Base-by-base conservation (phyloP, 1,140 invertebrate species). In the Drosophila rhopaloa region DNA sequence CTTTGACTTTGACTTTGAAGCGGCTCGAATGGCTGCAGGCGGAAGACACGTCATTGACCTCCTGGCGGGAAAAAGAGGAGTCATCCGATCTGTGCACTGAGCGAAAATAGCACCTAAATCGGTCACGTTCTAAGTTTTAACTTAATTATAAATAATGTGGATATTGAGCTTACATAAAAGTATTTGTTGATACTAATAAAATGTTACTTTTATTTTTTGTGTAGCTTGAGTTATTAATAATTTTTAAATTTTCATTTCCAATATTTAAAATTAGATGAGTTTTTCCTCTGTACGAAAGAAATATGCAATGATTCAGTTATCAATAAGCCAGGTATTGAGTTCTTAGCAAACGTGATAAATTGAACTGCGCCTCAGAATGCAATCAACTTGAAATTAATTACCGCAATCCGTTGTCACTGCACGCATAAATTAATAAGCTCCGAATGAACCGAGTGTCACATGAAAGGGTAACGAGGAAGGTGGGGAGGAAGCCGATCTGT, bases 1-100 rank as follows among this genome's bases (percentile, higher is more conserved):
- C 77, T 79, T 81, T 81, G 79, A 77, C 77, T 79, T 81, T 81
- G 79, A 77, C 79, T 81, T 81, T 76, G 78, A 81, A 51, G 78
- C 72, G 59, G 60, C 68, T 61, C 55, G 58, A 29, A 53, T 44
- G 40, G 50, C 68, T 76, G 71, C 79, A 70, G 75, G 51, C 76
- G 50, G 56, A 66, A 54, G 60, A 55, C 58, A 68, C 83, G 82
- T 86, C 82, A 86, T 88, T 88, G 82, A 86, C 83, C 83, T 76
- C 62, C 58, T 38, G 40, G 19, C 37, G 29, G 19, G 13, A 43
- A 11, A 37, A 47, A 35, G 55, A 46, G 50, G 6, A 75, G 60
- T 1, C 16, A 44, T 16, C 4, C 24, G 35, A 43, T 38, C 0
- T 14, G 5, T 14, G 35, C 40, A 76, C 55, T 16, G 35, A 16